Conservation (phyloP, 2,797 vertebrate genomes). For the Hyperoplus lanceolatus region DNA sequence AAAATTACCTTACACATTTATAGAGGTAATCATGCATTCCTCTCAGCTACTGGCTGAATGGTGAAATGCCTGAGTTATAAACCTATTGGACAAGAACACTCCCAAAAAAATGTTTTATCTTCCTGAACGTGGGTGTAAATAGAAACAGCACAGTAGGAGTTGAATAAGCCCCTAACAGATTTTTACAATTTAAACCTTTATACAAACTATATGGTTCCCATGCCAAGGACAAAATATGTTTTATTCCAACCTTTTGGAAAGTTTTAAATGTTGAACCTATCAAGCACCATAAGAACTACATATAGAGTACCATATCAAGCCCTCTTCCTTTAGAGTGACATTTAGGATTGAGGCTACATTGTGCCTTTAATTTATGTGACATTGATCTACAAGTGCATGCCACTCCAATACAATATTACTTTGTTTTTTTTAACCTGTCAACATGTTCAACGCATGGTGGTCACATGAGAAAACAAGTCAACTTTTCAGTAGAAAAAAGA, state of each 20-base stretch:
- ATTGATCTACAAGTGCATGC: background rate
- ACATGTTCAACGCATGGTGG: background rate
- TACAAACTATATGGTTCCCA: background rate
- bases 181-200: background rate
- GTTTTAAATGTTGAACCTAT: no score
- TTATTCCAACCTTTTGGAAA: no score
- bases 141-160: background rate
- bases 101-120: background rate
- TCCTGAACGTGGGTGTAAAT: background rate
- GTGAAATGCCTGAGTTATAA: constrained; percentile 1
- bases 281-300: no score
- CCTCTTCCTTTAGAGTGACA: no score
- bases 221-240: no score
- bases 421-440: background rate
- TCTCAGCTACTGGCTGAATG: background rate
- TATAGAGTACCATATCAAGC: no score
- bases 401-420: background rate
- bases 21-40: constrained; percentile 26
- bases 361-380: background rate
- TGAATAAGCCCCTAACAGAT: background rate
- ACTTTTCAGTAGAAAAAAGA: background rate
- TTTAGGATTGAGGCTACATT: no score
- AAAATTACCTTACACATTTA: constrained; percentile 8
- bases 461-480: background rate
- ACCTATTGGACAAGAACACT: constrained; percentile 2